Evolutionary conservation across 2,888 invertebrate species (phyloP).

Genomic region (Slavum lentiscoides): DNA sequence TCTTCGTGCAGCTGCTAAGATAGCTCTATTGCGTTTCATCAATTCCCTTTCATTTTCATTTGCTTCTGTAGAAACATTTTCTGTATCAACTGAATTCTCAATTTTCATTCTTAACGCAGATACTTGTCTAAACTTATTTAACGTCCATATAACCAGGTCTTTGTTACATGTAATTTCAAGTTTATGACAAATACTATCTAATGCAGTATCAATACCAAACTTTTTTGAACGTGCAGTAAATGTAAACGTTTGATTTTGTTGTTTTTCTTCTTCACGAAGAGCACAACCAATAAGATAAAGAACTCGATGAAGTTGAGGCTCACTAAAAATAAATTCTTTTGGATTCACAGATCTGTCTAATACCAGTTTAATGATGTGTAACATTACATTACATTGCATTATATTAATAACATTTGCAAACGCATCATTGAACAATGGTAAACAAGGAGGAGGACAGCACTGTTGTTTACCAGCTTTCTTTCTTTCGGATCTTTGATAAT

Average conservation of each 20-base stretch:
- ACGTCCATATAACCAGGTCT: neutral
- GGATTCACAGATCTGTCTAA: neutral
- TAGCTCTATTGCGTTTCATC: neutral
- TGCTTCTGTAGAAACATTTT: neutral
- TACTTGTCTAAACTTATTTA: neutral
- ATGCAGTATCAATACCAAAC: neutral
- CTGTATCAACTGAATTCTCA: too few relatives aligned
- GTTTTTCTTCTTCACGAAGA: constrained; percentile 59
- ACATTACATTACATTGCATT: neutral
- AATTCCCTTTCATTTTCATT: neutral
- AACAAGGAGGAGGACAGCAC: neutral
- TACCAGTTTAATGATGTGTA: neutral
- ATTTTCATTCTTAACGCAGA: neutral
- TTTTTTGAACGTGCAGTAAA: neutral
- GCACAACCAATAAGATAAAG: constrained; percentile 91
- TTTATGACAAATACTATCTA: neutral
- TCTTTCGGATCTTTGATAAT: neutral
- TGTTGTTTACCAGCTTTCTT: neutral
- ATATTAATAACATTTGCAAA: constrained; percentile 84
- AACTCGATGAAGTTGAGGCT: constrained; percentile 69
- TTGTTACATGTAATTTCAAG: neutral
- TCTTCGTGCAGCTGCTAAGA: neutral
- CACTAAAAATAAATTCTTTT: neutral
- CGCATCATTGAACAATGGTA: neutral
- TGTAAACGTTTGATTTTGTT: neutral